A percentile compares a stretch with the other conserved stretches of the same genome.
Conservation (phyloP, 2,888 invertebrate species). For the Linyphia triangularis region DNA sequence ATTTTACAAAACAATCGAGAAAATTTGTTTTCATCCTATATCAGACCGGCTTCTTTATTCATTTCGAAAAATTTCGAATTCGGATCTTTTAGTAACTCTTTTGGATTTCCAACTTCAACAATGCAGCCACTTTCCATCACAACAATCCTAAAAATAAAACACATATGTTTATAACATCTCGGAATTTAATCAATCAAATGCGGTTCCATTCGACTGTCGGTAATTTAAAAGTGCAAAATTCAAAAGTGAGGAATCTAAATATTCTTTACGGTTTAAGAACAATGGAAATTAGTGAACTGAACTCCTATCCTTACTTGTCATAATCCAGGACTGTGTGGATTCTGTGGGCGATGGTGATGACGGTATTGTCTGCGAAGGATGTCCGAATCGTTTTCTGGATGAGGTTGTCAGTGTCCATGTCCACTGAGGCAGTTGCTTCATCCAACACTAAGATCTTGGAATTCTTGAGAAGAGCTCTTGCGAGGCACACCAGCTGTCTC, state of each 20-base stretch:
- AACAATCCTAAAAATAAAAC: slow-evolving; percentile 56
- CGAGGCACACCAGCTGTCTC: slow-evolving; percentile 81
- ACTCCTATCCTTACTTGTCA: slow-evolving; percentile 81
- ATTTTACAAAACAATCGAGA: neutral
- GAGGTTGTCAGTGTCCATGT: slow-evolving; percentile 82
- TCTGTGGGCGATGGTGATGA: slow-evolving; percentile 94
- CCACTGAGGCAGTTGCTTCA: slow-evolving; percentile 83
- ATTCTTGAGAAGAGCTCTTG: slow-evolving; percentile 80
- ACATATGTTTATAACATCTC: too few species aligned
- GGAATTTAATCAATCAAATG: neutral
- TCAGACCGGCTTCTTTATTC: slow-evolving; percentile 52
- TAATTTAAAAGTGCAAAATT: neutral
- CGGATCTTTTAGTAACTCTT: slow-evolving; percentile 28
- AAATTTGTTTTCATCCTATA: neutral
- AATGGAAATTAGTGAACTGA: neutral
- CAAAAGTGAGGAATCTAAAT: neutral
- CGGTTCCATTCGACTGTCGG: neutral
- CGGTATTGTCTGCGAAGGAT: slow-evolving; percentile 92
- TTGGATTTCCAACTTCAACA: slow-evolving; percentile 55
- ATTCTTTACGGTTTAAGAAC: neutral
- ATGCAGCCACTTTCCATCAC: slow-evolving; percentile 54
- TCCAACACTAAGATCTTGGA: slow-evolving; percentile 81
- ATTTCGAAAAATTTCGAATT: slow-evolving; percentile 49
- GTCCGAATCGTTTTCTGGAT: slow-evolving; percentile 89
- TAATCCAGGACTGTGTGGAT: slow-evolving; percentile 95